phyloP scores from a whole-genome alignment of 1,140 invertebrate species.

The Drosophila paulistorum region DNA sequence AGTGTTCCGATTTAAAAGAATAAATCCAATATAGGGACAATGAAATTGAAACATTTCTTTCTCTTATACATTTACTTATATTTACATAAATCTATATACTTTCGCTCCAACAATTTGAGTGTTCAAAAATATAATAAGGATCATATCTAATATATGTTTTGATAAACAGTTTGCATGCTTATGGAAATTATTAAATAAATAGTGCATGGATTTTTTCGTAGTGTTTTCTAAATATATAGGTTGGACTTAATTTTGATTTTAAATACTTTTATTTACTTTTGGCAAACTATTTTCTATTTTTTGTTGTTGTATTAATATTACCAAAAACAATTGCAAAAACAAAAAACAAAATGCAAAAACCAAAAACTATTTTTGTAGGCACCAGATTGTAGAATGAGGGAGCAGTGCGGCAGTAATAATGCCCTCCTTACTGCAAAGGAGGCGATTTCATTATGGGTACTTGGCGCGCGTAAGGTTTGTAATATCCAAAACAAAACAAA shows the following conservation, averaged over 20 bases:
- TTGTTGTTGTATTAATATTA: slow-evolving; percentile 23
- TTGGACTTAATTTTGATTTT: slow-evolving; percentile 25
- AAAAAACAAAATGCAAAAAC: slow-evolving; percentile 14
- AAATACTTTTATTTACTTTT: slow-evolving; percentile 30
- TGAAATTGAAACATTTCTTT: not conserved
- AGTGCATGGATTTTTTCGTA: slow-evolving; percentile 22
- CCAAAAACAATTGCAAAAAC: slow-evolving; percentile 25
- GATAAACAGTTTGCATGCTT: slow-evolving; percentile 44
- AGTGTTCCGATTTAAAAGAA: no score
- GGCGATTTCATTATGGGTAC: slow-evolving; percentile 94
- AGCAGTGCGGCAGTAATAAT: slow-evolving; percentile 84
- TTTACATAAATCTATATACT: no score
- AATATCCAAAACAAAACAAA: slow-evolving; percentile 64
- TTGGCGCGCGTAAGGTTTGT: slow-evolving; percentile 94
- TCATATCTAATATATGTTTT: no score
- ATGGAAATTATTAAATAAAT: slow-evolving; percentile 15
- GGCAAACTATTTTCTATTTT: slow-evolving; percentile 8
- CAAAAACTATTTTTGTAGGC: slow-evolving; percentile 82
- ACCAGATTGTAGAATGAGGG: slow-evolving; percentile 82
- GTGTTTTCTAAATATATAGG: not conserved
- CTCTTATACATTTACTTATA: no score
- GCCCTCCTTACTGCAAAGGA: slow-evolving; percentile 94
- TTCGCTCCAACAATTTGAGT: not conserved
- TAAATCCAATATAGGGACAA: not conserved
- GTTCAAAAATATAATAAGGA: no score